These are phyloP conservation scores for Chelonus formosanus DNA, from an alignment of 2,888 invertebrate genomes.

Conservation along the genomic window DNA sequence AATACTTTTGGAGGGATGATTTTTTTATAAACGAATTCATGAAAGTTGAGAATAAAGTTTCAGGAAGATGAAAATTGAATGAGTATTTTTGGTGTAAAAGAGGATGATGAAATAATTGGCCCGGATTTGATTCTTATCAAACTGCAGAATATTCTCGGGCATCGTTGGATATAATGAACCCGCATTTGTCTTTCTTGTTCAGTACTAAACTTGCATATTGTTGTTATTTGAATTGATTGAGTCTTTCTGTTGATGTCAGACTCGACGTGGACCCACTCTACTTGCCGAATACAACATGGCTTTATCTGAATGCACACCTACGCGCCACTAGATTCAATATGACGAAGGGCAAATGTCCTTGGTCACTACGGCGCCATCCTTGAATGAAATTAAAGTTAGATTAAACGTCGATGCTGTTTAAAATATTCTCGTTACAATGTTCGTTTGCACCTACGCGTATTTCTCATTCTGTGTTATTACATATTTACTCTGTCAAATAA, in stretches of 20 bases:
- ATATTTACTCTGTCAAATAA: neutral
- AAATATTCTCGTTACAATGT: slow-evolving; percentile 8
- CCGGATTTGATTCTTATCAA: too few relatives aligned
- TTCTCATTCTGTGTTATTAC: neutral
- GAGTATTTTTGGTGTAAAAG: too few relatives aligned
- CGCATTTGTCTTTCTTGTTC: too few relatives aligned
- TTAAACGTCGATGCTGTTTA: slow-evolving; percentile 23
- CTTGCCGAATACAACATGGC: slow-evolving; percentile 3
- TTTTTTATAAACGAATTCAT: too few relatives aligned
- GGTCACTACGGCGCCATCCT: slow-evolving; percentile 52
- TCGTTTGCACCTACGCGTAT: slow-evolving; percentile 9
- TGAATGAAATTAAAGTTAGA: slow-evolving; percentile 45
- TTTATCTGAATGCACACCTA: slow-evolving; percentile 7
- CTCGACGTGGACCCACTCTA: neutral
- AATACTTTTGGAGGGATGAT: too few relatives aligned
- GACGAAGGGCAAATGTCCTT: slow-evolving; percentile 26
- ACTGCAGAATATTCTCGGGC: too few relatives aligned
- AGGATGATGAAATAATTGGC: too few relatives aligned
- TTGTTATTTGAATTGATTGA: too few relatives aligned
- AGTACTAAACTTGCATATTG: too few relatives aligned
- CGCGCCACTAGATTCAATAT: neutral
- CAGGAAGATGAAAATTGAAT: too few relatives aligned
- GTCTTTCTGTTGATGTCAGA: neutral
- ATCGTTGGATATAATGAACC: too few relatives aligned
- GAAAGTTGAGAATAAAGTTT: too few relatives aligned